Conservation (phyloP, 2,113 vertebrate genomes). For the Pollimyrus isidori region DNA sequence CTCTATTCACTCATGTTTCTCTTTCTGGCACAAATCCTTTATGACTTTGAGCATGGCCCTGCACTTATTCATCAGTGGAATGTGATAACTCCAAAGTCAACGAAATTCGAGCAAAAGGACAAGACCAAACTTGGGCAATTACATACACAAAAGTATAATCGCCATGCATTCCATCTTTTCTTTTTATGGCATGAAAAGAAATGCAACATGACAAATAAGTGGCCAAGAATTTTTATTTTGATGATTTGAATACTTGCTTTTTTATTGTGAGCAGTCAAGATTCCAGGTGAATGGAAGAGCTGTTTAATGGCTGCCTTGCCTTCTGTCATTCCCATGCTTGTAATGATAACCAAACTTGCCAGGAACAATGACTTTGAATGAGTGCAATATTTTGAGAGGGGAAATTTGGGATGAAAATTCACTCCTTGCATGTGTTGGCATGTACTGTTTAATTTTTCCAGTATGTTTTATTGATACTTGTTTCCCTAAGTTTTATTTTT, state of each 20-base stretch:
- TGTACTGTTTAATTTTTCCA: background rate
- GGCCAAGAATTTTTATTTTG: background rate
- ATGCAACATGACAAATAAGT: background rate
- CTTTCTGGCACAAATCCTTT: conserved; percentile 15
- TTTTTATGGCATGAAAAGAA: background rate
- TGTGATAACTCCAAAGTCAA: background rate
- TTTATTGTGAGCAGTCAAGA: background rate
- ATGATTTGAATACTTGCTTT: background rate
- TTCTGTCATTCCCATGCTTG: background rate
- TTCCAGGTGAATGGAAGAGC: background rate
- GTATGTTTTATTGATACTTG: conserved; percentile 1
- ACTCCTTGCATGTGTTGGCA: background rate
- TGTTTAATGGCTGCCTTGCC: background rate
- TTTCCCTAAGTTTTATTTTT: background rate
- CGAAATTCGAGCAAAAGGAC: background rate
- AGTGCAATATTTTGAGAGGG: background rate
- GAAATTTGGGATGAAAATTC: background rate
- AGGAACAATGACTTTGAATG: background rate
- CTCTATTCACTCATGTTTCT: conserved; percentile 25
- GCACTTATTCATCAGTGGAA: background rate
- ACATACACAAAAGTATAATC: background rate
- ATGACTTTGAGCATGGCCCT: background rate
- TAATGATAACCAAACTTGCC: background rate
- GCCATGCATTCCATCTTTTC: conserved; percentile 40
- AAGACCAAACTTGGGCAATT: conserved; percentile 31